phyloP scores from a whole-genome alignment of 2,113 vertebrate genomes.

The Dipodomys spectabilis region DNA sequence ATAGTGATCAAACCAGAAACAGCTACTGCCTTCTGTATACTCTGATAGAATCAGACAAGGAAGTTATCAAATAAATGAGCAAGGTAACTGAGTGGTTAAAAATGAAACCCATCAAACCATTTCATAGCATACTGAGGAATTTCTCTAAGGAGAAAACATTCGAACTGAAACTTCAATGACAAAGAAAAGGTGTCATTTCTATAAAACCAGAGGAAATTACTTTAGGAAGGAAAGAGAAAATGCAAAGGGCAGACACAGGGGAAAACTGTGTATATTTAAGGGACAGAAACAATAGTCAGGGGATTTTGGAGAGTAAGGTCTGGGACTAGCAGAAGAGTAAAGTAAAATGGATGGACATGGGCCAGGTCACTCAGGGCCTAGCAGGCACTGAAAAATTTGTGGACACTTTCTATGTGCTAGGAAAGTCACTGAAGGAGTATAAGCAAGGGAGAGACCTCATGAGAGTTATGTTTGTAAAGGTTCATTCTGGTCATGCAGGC shows the following conservation, averaged over 20 bases:
- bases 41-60: background rate
- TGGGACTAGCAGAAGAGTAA: background rate
- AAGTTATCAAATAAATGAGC: background rate
- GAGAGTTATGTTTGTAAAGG: background rate
- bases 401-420: background rate
- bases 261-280: background rate
- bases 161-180: background rate
- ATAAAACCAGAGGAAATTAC: background rate
- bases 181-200: background rate
- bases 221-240: background rate
- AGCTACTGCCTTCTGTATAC: background rate
- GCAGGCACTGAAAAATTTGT: background rate
- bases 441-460: background rate
- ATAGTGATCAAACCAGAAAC: background rate
- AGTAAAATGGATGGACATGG: background rate
- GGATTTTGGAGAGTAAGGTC: background rate
- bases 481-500: background rate
- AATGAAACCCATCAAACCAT: background rate
- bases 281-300: background rate
- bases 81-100: background rate
- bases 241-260: background rate
- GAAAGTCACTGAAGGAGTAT: background rate
- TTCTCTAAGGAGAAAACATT: background rate
- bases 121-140: background rate
- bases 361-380: background rate